Conservation (phyloP, 2,113 vertebrate genomes). For the Trematomus loennbergii region DNA sequence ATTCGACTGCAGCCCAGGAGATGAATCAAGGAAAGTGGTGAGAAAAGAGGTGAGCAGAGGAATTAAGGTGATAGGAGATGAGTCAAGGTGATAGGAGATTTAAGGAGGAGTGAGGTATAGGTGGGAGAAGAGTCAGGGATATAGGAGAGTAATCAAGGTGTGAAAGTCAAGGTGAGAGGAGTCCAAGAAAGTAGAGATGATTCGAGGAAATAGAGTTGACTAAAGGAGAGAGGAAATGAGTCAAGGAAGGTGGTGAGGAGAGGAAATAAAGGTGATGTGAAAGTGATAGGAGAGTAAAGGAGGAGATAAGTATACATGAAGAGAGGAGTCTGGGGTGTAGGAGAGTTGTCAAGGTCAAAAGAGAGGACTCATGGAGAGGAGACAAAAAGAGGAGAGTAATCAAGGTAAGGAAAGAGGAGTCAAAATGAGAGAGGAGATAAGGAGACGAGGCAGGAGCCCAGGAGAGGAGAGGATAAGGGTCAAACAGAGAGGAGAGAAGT, state of each 20-base stretch:
- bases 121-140: too few species aligned
- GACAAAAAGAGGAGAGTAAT: background rate
- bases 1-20: too few species aligned
- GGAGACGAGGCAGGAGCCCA: too few species aligned
- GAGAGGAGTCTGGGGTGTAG: background rate
- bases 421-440: background rate
- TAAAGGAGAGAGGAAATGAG: too few species aligned
- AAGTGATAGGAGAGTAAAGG: background rate
- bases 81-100: background rate
- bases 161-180: too few species aligned
- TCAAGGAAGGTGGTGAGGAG: too few species aligned
- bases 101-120: too few species aligned
- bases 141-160: too few species aligned
- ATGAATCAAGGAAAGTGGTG: too few species aligned
- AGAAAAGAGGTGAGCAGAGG: background rate
- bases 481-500: background rate
- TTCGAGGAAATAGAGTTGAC: too few species aligned
- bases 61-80: background rate
- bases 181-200: too few species aligned
- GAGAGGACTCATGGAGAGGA: background rate
- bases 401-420: background rate
- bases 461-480: background rate
- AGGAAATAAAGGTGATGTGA: too few species aligned
- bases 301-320: background rate
- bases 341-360: background rate